These are phyloP conservation scores for Eucera pruinosa DNA, from an alignment of 2,888 invertebrate species.

Conservation along the genomic window DNA sequence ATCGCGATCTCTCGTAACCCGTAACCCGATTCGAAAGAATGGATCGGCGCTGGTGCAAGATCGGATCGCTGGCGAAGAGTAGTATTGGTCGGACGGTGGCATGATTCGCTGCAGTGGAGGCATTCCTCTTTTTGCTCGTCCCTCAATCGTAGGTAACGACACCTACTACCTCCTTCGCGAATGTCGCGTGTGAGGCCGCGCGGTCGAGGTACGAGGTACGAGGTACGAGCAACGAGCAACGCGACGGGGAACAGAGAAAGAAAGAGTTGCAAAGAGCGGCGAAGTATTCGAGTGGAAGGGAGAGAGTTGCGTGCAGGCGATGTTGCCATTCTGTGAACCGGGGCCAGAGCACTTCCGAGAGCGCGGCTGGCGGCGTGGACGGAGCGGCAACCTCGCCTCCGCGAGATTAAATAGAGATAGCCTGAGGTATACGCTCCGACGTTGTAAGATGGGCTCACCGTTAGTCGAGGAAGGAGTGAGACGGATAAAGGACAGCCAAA, in stretches of 20 bases:
- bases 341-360: constrained; percentile 61
- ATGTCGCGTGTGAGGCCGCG: constrained; percentile 60
- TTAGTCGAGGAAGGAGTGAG: constrained; percentile 72
- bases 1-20: constrained; percentile 1
- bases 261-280: constrained; percentile 35
- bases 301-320: no score
- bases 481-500: constrained; percentile 64
- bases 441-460: constrained; percentile 68
- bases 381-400: constrained; percentile 63
- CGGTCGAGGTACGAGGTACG: constrained; percentile 58
- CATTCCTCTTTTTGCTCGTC: constrained; percentile 60
- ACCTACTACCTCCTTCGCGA: constrained; percentile 68
- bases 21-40: constrained; percentile 30
- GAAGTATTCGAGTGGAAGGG: constrained; percentile 22
- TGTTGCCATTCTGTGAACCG: constrained; percentile 64
- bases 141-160: constrained; percentile 67
- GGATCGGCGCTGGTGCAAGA: constrained; percentile 3
- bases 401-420: constrained; percentile 72
- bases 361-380: constrained; percentile 45
- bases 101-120: constrained; percentile 58
- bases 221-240: constrained; percentile 14
- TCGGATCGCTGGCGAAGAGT: constrained; percentile 25
- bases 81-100: constrained; percentile 31
- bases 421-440: constrained; percentile 57
- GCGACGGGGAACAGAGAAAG: constrained; percentile 34